A percentile compares a stretch with the other conserved stretches of the same genome.
Evolutionary conservation across 2,113 vertebrate species (phyloP).

Genomic region (Sisor rabdophorus): DNA sequence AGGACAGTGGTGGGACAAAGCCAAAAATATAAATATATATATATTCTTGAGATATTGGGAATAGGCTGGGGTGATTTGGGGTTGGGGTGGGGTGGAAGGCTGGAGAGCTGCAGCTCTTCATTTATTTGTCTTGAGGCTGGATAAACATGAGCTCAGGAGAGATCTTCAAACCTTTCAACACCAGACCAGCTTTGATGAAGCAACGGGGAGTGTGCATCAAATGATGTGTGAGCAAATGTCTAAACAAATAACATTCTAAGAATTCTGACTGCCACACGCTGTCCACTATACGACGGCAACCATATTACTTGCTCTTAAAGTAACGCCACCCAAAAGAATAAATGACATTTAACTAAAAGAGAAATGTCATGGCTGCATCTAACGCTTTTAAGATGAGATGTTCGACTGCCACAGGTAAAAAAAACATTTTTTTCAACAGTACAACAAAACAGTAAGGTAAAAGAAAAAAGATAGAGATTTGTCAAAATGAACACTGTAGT

Average conservation of each 20-base stretch:
- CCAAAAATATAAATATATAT: slow-evolving; percentile 3
- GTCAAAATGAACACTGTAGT: not conserved
- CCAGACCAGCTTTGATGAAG: slow-evolving; percentile 24
- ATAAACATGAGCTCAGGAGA: slow-evolving; percentile 40
- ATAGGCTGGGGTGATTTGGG: not conserved
- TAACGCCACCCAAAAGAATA: not conserved
- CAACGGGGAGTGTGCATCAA: not conserved
- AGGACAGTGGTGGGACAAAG: not conserved
- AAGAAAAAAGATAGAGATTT: not conserved
- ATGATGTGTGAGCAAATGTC: slow-evolving; percentile 1
- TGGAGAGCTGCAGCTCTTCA: slow-evolving; percentile 8
- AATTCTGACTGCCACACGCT: not conserved
- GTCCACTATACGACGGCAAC: not conserved
- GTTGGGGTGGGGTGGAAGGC: not conserved
- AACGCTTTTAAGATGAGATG: slow-evolving; percentile 7
- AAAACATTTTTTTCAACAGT: not conserved
- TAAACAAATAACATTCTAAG: not conserved
- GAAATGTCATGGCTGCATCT: not conserved
- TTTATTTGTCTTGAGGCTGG: slow-evolving; percentile 44
- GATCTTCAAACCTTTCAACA: slow-evolving; percentile 40
- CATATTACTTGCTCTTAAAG: not conserved
- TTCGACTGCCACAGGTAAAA: not conserved
- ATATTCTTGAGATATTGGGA: not conserved
- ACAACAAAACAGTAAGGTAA: not conserved
- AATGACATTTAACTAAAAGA: not conserved